Conservation (phyloP, 2,113 vertebrate genomes). For the Piprites chloris region DNA sequence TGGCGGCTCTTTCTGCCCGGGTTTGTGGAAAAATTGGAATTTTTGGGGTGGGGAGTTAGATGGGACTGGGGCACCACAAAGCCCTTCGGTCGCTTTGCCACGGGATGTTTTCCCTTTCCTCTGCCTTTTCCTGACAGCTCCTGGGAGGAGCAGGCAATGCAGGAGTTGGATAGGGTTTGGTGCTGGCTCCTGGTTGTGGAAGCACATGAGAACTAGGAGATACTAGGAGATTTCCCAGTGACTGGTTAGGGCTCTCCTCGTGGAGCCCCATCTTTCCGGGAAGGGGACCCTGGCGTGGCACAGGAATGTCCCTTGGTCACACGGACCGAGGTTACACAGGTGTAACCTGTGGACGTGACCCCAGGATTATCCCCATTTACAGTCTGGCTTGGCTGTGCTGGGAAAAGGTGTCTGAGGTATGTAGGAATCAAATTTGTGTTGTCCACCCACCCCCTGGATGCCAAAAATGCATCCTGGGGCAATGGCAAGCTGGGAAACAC, state of each 20-base stretch:
- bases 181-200: background rate
- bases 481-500: background rate
- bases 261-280: background rate
- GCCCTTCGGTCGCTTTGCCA: background rate
- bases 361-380: background rate
- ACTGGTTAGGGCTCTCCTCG: background rate
- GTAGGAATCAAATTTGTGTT: background rate
- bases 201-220: background rate
- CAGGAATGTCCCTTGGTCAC: background rate
- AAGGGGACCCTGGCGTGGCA: rapidly evolving
- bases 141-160: background rate
- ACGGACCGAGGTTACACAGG: rapidly evolving
- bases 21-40: background rate
- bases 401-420: background rate
- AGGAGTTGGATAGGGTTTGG: background rate
- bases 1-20: background rate
- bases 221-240: background rate
- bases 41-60: background rate
- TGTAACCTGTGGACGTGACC: background rate
- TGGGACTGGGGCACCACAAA: rapidly evolving
- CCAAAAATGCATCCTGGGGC: background rate
- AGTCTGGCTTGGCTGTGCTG: background rate
- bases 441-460: background rate
- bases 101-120: rapidly evolving
- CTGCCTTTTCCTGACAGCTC: background rate